phyloP scores from a whole-genome alignment of 2,888 invertebrate genomes.

The Allacma fusca region DNA sequence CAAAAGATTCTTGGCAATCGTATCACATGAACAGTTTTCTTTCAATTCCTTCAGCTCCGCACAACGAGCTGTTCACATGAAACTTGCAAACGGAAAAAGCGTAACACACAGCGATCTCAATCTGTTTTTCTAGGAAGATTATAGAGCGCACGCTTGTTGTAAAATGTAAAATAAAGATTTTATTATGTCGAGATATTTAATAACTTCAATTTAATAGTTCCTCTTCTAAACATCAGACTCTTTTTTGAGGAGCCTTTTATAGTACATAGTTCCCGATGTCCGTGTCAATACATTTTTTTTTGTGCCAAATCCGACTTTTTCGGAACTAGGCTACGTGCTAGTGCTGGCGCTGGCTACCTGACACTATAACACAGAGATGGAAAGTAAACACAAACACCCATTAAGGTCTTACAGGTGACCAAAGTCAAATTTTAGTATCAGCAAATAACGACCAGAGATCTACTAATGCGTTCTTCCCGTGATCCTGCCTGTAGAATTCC shows the following conservation, averaged over 20 bases:
- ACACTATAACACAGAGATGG: background rate
- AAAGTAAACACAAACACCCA: slow-evolving; percentile 1
- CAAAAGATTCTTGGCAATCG: slow-evolving; percentile 34
- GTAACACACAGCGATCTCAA: background rate
- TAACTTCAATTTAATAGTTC: too few relatives aligned
- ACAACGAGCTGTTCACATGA: background rate
- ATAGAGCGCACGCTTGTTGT: too few relatives aligned
- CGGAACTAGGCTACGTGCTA: too few relatives aligned
- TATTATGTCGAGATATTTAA: too few relatives aligned
- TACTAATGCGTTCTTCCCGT: background rate
- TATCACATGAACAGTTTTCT: background rate
- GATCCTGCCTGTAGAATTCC: background rate
- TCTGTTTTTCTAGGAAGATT: background rate
- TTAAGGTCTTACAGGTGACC: background rate
- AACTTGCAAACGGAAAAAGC: background rate
- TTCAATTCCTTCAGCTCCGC: background rate
- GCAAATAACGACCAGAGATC: background rate
- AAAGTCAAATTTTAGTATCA: background rate
- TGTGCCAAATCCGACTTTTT: too few relatives aligned
- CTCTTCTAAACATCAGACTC: too few relatives aligned
- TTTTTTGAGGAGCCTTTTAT: too few relatives aligned
- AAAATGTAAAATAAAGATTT: too few relatives aligned
- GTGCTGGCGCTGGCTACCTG: too few relatives aligned
- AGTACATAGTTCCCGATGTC: background rate
- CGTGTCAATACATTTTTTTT: background rate